Conservation (phyloP, 2,888 invertebrate genomes). For the Diarsia dahlii region DNA sequence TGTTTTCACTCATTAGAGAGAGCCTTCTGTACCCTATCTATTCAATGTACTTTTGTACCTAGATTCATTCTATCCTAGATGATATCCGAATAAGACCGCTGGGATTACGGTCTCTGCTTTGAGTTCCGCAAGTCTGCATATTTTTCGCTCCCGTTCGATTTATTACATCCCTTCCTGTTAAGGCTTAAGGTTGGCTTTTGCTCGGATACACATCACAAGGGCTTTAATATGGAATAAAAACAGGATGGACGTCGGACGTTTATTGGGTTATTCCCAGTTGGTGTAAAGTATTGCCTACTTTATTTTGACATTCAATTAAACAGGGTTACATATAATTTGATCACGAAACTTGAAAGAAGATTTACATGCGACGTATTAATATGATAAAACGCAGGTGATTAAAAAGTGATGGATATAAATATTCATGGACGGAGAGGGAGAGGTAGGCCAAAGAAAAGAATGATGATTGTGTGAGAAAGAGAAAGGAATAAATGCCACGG, state of each 20-base stretch:
- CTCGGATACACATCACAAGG: constrained; percentile 53
- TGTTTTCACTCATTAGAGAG: not conserved
- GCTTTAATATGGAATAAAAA: constrained; percentile 60
- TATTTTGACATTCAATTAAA: not conserved
- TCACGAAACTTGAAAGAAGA: not conserved
- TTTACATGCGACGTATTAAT: not conserved
- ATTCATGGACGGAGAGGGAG: no score
- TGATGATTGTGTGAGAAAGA: no score
- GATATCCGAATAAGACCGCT: constrained; percentile 53
- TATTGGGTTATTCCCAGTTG: constrained; percentile 54
- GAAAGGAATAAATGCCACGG: no score
- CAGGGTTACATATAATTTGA: not conserved
- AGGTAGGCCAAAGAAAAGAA: no score
- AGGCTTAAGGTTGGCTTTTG: constrained; percentile 64
- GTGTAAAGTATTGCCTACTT: constrained; percentile 6
- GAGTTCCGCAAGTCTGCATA: constrained; percentile 64
- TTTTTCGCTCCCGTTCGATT: constrained; percentile 65
- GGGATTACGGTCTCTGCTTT: constrained; percentile 63
- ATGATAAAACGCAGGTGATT: not conserved
- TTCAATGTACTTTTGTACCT: constrained; percentile 4
- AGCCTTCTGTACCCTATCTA: not conserved
- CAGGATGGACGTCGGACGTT: constrained; percentile 44
- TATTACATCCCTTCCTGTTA: constrained; percentile 56
- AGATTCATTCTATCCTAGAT: constrained; percentile 46
- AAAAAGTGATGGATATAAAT: no score